A percentile compares a stretch with the other conserved stretches of the same genome.
Conservation (phyloP, 1,140 invertebrate genomes). For the Calephelis nemesis region DNA sequence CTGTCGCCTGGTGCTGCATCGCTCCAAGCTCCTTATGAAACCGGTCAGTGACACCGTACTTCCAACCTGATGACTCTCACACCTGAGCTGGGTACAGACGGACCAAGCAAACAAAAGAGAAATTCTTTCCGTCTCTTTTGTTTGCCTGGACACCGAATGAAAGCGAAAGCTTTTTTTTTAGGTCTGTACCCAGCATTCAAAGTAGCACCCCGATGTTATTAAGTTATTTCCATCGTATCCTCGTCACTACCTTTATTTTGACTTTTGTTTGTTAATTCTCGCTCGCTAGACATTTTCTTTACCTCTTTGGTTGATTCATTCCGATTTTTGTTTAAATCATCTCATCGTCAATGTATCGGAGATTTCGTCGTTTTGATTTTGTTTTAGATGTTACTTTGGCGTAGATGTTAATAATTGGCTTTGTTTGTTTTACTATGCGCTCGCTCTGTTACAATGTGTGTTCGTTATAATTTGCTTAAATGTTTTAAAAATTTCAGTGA, state of each 20-base stretch:
- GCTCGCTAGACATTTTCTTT: slow-evolving; percentile 36
- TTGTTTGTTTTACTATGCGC: slow-evolving; percentile 20
- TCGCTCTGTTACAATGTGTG: slow-evolving; percentile 1
- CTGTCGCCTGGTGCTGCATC: slow-evolving; percentile 95
- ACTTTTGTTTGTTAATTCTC: slow-evolving; percentile 25
- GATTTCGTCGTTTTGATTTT: slow-evolving; percentile 27
- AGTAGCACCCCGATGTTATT: slow-evolving; percentile 11
- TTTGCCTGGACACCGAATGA: too few species aligned
- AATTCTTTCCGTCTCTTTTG: too few species aligned
- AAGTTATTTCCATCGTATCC: slow-evolving; percentile 3
- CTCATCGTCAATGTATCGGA: slow-evolving; percentile 30
- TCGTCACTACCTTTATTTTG: slow-evolving; percentile 11
- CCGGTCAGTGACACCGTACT: slow-evolving; percentile 87
- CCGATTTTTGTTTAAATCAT: slow-evolving; percentile 38
- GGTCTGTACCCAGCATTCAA: background rate
- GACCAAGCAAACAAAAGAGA: too few species aligned
- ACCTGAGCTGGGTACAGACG: too few species aligned
- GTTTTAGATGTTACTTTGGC: slow-evolving; percentile 6
- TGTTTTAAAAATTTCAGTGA: slow-evolving; percentile 8
- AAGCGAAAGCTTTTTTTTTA: too few species aligned
- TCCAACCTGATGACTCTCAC: slow-evolving; percentile 3
- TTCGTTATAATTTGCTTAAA: slow-evolving; percentile 4
- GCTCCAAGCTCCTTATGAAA: slow-evolving; percentile 95
- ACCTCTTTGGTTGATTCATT: slow-evolving; percentile 33
- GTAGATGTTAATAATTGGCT: slow-evolving; percentile 21